phyloP scores from a whole-genome alignment of 2,113 vertebrate species.

The Dinomys branickii region DNA sequence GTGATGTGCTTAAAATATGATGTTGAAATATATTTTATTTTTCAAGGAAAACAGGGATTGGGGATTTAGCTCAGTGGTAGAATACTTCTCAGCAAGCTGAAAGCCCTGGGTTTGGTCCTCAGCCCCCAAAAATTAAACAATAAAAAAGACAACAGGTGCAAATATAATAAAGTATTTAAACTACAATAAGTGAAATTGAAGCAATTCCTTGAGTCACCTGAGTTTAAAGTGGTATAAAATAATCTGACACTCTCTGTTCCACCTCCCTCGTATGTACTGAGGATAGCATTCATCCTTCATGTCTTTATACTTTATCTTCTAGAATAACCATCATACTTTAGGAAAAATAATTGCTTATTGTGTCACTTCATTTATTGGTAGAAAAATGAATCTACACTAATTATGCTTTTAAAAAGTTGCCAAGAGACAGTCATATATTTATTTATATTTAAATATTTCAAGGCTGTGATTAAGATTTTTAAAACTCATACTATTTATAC shows the following conservation, averaged over 20 bases:
- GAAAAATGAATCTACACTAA: background rate
- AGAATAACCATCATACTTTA: background rate
- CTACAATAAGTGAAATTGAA: background rate
- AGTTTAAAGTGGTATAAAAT: background rate
- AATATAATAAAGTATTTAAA: background rate
- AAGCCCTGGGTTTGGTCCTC: no score
- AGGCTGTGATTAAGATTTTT: background rate
- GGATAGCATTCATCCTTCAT: background rate
- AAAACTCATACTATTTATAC: slow-evolving; percentile 26
- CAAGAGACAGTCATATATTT: background rate
- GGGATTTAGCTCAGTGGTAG: no score
- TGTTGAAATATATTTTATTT: background rate
- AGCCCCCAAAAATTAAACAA: no score
- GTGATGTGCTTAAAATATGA: background rate
- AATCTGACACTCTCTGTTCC: background rate
- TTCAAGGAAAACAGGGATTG: no score
- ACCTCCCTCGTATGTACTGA: background rate
- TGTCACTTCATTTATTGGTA: background rate
- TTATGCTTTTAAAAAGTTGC: background rate
- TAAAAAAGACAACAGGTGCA: background rate
- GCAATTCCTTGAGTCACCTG: background rate
- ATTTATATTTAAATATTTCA: slow-evolving; percentile 60
- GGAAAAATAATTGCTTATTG: background rate
- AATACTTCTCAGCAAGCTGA: no score
- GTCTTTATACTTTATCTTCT: background rate